Base-by-base conservation (phyloP, 2,797 vertebrate species). In the Caiman crocodilus region DNA sequence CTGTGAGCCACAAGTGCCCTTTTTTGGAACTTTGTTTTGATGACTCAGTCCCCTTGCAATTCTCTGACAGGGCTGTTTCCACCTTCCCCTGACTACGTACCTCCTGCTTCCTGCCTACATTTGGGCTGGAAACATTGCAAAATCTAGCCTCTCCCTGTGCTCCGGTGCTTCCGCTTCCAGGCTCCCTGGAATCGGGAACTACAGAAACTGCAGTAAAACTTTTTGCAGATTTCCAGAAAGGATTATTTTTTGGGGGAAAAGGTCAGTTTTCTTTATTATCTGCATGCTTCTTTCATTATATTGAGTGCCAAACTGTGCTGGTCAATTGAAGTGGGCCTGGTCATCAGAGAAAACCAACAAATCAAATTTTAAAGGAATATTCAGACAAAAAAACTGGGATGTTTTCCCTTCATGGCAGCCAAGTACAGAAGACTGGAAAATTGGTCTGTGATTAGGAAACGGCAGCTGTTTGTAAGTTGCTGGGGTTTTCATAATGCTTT, bases 151-250 rank as follows among this genome's bases (percentile, higher is more conserved):
- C 90, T 95, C 90, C 91, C 94, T 76, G 93, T 87, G 80, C 87
- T 92, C 94, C 88, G 94, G 92, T 30, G 76, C 84, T 96, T 97
- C 96, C 93, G 93, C 96, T 96, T 97, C 96, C 96, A 96, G 96
- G 90, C 90, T 96, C 94, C 82, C 82, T 96, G 93, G 92, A 97
- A 96, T 95, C 96, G 95, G 96, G 96, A 97, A 97, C 95, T 95
- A 87, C 89, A 82, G 87, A 79, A 93, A 89, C 85, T 71, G 92
- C 90, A 85, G 95, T 81, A 93, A 85, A 90, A 20, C 30, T 63
- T 85, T 92, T 95, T 94, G 69, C 93, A 92, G 89, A 95, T 71
- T 92, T 94, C 92, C 95, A 96, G 94, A 92, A 94, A 89, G 88
- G 84, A 92, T 86, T 76, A 56, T 76, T 86, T 61, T 79, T 93